Base-by-base conservation (phyloP, 2,113 vertebrate genomes). In the Campylomormyrus numenius region DNA sequence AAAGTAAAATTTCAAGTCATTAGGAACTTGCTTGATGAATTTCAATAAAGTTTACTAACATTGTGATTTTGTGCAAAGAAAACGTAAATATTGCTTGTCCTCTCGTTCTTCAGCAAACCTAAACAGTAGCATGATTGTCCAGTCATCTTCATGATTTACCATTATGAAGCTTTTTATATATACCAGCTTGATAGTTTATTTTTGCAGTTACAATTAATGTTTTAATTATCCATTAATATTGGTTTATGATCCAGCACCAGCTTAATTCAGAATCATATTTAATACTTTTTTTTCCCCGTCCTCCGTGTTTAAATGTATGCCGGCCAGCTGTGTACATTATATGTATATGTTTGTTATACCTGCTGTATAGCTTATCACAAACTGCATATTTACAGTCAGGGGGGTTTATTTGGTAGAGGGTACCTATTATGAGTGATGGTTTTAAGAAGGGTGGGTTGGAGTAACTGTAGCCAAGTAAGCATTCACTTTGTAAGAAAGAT, bases 401-500 rank as follows among this genome's bases (percentile, higher is more conserved):
- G 35, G 35, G 74, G 42, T 42, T 80, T 39, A 39, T 80, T 80
- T 2, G 35, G 1, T 80, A 39, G 35, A 80, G 15, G 35, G 15
- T 80, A 7, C 15, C 15, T 42, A 39, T 77, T 35, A 17, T 77
- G 31, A 80, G 17, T 42, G 35, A 80, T 80, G 35, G 17, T 42
- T 19, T 80, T 80, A 50, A 5, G 24, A 49, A 85, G 24, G 48
- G 46, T 48, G 46, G 48, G 15, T 27, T 17, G 84, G 27, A 31
- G 84, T 50, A n/a, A 86, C 21, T 85, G 21, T 49, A 86, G 24
- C 45, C 1, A 11, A 86, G n/a, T 27, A 50, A 86, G 24, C n/a
- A 86, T 86, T 86, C 24, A 86, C 84, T 49, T 86, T 86, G 84
- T 86, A 86, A 86, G 46, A 50, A 49, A 86, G 48, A 50, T 48